Base-by-base conservation (phyloP, 2,113 vertebrate species). In the Plecturocebus donacophilus region DNA sequence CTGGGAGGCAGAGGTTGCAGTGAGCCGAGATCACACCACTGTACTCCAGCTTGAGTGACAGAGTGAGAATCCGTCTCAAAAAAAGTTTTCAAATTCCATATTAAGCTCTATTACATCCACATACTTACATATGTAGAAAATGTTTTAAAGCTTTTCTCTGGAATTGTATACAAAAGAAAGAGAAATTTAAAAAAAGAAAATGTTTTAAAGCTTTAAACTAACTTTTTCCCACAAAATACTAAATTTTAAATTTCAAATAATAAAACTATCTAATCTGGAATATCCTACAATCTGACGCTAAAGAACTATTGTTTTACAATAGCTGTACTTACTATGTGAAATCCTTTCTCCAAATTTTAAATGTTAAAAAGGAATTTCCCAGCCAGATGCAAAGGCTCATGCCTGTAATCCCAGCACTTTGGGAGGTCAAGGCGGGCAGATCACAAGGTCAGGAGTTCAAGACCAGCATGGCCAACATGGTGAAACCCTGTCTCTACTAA, bases 221-320 rank as follows among this genome's bases (percentile, higher is more conserved):
- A 95, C 10, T 73, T 90, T 76, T 49, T 76, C 35, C 52, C 20
- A 68, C 8, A 92, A 82, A 95, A 87, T 13, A 82, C 27, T 64
- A 87, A 47, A 30, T 83, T 40, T 84, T 58, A 90, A 87, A 85
- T 81, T 95, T 92, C 58, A 96, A 94, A 92, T 81, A 84, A 92
- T 76, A 88, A 87, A 91, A 32, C 32, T 79, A 96, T 35, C 66
- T 91, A 68, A 97, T 30, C 95, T 93, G 86, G 64, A 68, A 64
- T 86, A 87, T 75, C 52, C 52, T 89, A 94, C 3, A 66, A 79
- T 27, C 61, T 90, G 54, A 97, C 90, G 92, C 32, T 73, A 58
- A 96, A 93, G 32, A 87, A 10, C 77, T 88, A 77, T 9, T 56
- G 11, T 83, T 89, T 93, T 25, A 92, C 42, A 81, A 40, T 21